Evolutionary conservation across 2,888 invertebrate species (phyloP).

Genomic region (Conomelus anceps): DNA sequence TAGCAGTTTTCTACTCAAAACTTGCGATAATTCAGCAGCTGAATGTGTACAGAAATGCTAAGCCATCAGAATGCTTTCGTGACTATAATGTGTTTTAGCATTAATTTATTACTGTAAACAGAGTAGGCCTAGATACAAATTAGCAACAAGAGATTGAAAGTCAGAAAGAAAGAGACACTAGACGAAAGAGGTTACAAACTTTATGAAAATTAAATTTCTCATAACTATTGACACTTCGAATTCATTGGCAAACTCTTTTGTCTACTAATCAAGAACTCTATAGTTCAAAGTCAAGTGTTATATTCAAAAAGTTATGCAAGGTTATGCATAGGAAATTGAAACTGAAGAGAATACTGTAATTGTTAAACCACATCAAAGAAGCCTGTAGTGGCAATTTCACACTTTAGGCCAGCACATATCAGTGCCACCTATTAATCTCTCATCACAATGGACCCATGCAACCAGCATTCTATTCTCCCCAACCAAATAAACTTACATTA

Average conservation of each 20-base stretch:
- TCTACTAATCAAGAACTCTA: background rate
- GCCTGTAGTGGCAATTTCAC: background rate
- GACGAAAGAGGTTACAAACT: background rate
- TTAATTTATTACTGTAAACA: too few species aligned
- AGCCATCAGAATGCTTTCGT: too few species aligned
- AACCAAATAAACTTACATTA: constrained; percentile 19
- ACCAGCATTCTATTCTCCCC: constrained; percentile 24
- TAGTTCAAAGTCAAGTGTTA: background rate
- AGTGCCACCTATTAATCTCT: background rate
- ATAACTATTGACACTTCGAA: background rate
- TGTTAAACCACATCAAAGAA: background rate
- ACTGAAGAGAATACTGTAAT: background rate
- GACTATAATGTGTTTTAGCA: too few species aligned
- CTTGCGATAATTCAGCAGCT: too few species aligned
- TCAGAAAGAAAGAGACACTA: background rate
- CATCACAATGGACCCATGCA: constrained; percentile 26
- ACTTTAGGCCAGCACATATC: background rate
- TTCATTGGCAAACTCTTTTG: background rate
- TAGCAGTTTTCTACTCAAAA: too few species aligned
- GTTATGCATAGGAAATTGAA: background rate
- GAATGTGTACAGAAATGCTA: too few species aligned
- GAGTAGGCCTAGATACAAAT: too few species aligned
- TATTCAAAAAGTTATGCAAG: background rate
- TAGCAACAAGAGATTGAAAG: background rate
- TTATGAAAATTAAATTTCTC: background rate